These are phyloP conservation scores for Thunnus thynnus DNA, from an alignment of 2,113 vertebrate species.

Conservation along the genomic window DNA sequence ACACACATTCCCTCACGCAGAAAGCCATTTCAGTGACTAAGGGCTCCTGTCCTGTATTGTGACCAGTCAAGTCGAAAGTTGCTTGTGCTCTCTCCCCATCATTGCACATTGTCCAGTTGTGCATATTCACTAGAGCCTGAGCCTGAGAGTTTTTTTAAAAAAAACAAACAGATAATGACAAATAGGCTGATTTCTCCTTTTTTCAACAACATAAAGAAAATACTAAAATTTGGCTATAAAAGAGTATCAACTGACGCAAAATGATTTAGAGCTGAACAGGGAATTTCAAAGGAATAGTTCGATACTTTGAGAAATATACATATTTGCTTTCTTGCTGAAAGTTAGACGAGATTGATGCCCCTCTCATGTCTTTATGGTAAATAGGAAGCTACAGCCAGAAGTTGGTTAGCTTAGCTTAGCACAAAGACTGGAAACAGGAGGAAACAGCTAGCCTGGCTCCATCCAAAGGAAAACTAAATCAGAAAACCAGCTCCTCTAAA, in stretches of 20 bases:
- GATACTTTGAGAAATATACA: no score
- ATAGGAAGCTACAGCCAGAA: neutral
- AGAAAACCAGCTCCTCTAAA: neutral
- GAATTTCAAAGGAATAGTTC: no score
- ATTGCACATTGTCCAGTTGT: slow-evolving; percentile 14
- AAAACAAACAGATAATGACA: neutral
- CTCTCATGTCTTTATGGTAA: neutral
- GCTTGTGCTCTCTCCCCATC: slow-evolving; percentile 14
- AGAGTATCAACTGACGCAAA: no score
- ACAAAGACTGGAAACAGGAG: neutral
- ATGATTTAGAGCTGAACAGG: no score
- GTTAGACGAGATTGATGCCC: neutral
- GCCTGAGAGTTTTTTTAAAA: neutral
- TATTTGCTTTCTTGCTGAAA: neutral
- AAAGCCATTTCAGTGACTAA: slow-evolving; percentile 38
- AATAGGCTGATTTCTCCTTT: no score
- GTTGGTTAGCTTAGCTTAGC: slow-evolving; percentile 4
- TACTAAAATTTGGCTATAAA: no score
- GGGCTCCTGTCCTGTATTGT: slow-evolving; percentile 54
- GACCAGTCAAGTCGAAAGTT: slow-evolving; percentile 44
- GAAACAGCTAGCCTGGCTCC: no score
- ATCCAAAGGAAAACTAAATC: no score
- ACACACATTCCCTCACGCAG: slow-evolving; percentile 39
- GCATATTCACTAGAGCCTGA: neutral
- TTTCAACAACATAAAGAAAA: no score